Evolutionary conservation across 2,797 vertebrate genomes (phyloP).

Genomic region (Melanotaenia boesemani): DNA sequence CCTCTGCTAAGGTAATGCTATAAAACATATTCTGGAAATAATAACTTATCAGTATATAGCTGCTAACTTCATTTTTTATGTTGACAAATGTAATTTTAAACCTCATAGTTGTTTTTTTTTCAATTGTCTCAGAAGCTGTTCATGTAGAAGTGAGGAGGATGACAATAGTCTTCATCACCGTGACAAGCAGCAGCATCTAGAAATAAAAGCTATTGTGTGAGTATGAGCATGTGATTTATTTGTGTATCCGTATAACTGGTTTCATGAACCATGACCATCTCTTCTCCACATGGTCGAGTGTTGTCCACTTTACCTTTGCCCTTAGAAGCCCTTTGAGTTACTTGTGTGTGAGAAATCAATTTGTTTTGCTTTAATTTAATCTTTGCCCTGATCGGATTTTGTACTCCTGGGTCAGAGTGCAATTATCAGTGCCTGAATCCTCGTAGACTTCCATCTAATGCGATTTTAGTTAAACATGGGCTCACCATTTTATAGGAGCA

Average conservation of each 20-base stretch:
- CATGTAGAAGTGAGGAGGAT: constrained; percentile 67
- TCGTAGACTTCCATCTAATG: constrained; percentile 18
- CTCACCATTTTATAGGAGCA: constrained; percentile 30
- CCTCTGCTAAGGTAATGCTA: not conserved
- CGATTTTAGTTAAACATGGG: constrained; percentile 53
- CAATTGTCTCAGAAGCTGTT: constrained; percentile 64
- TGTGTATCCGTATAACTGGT: not conserved
- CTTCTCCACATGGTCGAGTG: not conserved
- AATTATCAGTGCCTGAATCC: constrained; percentile 35
- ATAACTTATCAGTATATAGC: too few species aligned
- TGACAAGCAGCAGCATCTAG: constrained; percentile 71
- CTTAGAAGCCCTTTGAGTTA: constrained; percentile 17
- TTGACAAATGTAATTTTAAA: constrained; percentile 8
- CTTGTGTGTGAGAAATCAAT: constrained; percentile 20
- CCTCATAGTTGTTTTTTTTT: constrained; percentile 7
- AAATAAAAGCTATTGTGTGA: constrained; percentile 81
- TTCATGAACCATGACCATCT: not conserved
- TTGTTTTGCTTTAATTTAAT: constrained; percentile 50
- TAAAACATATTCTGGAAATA: too few species aligned
- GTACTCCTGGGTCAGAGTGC: constrained; percentile 48
- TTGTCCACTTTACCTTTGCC: not conserved
- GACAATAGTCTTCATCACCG: constrained; percentile 63
- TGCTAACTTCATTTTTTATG: not conserved
- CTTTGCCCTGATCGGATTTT: constrained; percentile 43
- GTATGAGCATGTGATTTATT: constrained; percentile 46